Percentiles rank a stretch among this genome's conserved stretches.
Evolutionary conservation across 2,113 vertebrate genomes (phyloP).

Genomic region (Dinomys branickii): DNA sequence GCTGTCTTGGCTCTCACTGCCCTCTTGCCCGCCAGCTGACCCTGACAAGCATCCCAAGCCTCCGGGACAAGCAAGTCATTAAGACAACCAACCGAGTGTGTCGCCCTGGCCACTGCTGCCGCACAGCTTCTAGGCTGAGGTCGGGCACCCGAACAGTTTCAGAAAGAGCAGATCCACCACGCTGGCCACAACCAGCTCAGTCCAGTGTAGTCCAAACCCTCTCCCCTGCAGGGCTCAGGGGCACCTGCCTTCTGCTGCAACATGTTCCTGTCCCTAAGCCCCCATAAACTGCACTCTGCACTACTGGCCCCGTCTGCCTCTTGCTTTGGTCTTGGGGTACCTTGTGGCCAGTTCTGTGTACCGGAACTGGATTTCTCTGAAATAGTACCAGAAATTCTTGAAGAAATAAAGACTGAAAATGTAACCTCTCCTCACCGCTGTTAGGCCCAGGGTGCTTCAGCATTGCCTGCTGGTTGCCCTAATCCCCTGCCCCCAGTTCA

Average conservation of each 20-base stretch:
- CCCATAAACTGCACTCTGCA: background rate
- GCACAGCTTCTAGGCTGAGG: no score
- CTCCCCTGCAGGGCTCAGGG: background rate
- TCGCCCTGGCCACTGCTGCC: fast-evolving
- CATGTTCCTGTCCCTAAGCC: background rate
- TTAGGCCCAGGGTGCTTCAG: background rate
- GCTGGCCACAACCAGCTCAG: background rate
- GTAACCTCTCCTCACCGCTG: background rate
- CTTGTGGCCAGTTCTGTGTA: background rate
- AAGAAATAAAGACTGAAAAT: background rate
- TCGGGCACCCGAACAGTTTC: no score
- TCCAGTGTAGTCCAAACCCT: no score
- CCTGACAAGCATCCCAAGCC: background rate
- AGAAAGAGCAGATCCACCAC: background rate
- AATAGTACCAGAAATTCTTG: background rate
- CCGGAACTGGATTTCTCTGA: background rate
- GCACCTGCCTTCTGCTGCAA: background rate
- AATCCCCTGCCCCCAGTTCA: background rate
- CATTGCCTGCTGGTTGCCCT: background rate
- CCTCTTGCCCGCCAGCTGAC: background rate
- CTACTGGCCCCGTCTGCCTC: no score
- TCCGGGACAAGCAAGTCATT: no score
- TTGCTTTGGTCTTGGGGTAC: background rate
- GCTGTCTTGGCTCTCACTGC: background rate
- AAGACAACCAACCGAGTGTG: fast-evolving